phyloP scores from a whole-genome alignment of 2,797 vertebrate genomes.

The Chelon auratus region DNA sequence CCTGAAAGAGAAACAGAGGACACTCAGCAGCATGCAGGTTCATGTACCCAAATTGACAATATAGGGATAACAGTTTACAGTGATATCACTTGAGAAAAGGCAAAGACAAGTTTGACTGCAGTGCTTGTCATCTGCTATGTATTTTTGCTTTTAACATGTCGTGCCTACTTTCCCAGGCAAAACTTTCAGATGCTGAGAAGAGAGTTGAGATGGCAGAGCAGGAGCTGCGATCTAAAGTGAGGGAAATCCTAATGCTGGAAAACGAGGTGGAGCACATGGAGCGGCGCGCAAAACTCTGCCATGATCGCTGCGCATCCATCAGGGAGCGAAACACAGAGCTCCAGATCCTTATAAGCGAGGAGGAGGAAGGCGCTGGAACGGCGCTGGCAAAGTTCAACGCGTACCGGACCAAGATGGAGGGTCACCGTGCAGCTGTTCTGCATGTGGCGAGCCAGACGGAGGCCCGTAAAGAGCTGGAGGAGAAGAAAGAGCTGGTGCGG shows the following conservation, averaged over 20 bases:
- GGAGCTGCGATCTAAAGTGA: constrained; percentile 56
- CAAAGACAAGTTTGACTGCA: too few relatives aligned
- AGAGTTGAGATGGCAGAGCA: constrained; percentile 26
- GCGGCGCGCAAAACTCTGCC: constrained; percentile 26
- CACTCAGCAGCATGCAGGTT: constrained; percentile 73
- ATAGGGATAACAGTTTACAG: too few relatives aligned
- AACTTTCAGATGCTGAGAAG: constrained; percentile 54
- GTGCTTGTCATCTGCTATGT: too few relatives aligned
- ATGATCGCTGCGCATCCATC: constrained; percentile 37
- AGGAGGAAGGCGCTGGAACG: constrained; percentile 45
- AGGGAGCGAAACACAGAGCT: constrained; percentile 62
- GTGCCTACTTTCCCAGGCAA: constrained; percentile 53
- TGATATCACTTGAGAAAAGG: too few relatives aligned
- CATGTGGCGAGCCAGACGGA: constrained; percentile 46
- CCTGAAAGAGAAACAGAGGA: constrained; percentile 63
- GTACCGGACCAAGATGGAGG: constrained; percentile 74
- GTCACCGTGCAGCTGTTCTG: constrained; percentile 61
- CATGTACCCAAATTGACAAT: background rate
- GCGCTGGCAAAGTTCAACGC: constrained; percentile 34
- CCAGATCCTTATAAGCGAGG: constrained; percentile 39
- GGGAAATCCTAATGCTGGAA: constrained; percentile 55
- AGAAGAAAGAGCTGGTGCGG: constrained; percentile 61
- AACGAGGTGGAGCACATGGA: constrained; percentile 59
- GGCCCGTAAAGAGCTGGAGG: constrained; percentile 63
- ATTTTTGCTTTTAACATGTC: too few relatives aligned